These are phyloP conservation scores for Tragopan temminckii DNA, from an alignment of 2,797 vertebrate genomes.

Conservation along the genomic window DNA sequence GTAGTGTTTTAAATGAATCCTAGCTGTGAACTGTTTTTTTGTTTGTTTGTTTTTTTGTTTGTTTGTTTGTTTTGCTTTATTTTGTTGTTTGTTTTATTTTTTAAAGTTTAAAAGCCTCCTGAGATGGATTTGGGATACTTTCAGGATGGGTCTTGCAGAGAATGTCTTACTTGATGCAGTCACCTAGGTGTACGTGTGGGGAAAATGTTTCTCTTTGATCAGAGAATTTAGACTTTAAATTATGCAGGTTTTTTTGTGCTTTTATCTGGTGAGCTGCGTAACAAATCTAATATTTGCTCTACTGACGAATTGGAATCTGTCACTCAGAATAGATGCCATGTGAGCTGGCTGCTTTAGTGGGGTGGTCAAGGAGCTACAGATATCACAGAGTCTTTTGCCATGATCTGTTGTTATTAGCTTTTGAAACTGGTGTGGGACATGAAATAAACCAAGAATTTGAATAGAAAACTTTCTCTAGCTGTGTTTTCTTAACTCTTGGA, in stretches of 20 bases:
- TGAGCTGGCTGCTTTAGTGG: neutral
- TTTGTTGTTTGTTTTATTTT: no score
- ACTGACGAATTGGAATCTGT: neutral
- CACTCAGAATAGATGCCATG: neutral
- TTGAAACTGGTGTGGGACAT: neutral
- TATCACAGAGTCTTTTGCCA: neutral
- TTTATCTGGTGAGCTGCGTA: neutral
- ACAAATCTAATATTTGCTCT: neutral
- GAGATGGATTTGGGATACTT: neutral
- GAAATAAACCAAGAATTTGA: neutral
- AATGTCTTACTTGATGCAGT: neutral
- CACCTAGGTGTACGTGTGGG: neutral
- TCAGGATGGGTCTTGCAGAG: neutral
- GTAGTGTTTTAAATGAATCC: neutral
- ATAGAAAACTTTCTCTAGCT: neutral
- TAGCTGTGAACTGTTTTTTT: neutral
- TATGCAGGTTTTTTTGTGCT: neutral
- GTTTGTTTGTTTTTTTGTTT: no score
- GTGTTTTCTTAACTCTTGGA: neutral
- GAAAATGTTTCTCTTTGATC: neutral
- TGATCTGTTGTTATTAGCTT: neutral
- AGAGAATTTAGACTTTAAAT: neutral
- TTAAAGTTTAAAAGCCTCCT: neutral
- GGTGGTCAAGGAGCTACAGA: neutral
- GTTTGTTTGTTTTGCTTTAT: no score